Base-by-base conservation (phyloP, 1,140 invertebrate genomes). In the Thaumetopoea pityocampa region DNA sequence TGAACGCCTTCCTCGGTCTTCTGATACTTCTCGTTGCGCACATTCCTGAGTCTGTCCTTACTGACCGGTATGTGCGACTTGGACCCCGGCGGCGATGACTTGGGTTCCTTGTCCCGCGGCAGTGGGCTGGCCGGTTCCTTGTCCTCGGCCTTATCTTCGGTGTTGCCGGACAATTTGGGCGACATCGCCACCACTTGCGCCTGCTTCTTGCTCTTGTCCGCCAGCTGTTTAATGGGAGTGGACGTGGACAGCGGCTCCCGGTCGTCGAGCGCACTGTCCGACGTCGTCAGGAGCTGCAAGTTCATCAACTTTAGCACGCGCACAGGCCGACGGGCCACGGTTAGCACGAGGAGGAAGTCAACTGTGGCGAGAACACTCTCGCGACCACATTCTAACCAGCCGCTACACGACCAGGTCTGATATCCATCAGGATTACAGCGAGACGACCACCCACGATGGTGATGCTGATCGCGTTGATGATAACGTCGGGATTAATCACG, bases 131-230 rank as follows among this genome's bases (percentile, higher is more conserved):
- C 50, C 15, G 41, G 15, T 6, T 36, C 8, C 17, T 44, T 23
- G 51, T 45, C 9, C 40, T 24, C 28, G 5, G 45, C 34, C 10
- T 44, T 20, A 5, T 20, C 49, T 10, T 49, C 54, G 20, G 51
- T 14, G 3, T 16, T 16, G 11, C 34, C 41, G 19, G 19, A 4
- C 9, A 28, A 49, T 81, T 64, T 87, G 64, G 73, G 79, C 22
- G 79, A 79, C 66, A 79, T 64, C 18, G 66, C 77, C 18, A 83
- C 81, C 19, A 83, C 66, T 17, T 73, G 70, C n/a, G 54, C 85
- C 14, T 65, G 65, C 16, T 61, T 44, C 40, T 58, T 59, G 20
- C 17, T 27, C 27, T 48, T 47, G 4, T 62, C 56, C 8, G 49
- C 51, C 44, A n/a, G n/a, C n/a, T n/a, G n/a, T n/a, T 81, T 83